These are phyloP conservation scores for Furcifer pardalis DNA, from an alignment of 2,797 vertebrate genomes.

Conservation along the genomic window DNA sequence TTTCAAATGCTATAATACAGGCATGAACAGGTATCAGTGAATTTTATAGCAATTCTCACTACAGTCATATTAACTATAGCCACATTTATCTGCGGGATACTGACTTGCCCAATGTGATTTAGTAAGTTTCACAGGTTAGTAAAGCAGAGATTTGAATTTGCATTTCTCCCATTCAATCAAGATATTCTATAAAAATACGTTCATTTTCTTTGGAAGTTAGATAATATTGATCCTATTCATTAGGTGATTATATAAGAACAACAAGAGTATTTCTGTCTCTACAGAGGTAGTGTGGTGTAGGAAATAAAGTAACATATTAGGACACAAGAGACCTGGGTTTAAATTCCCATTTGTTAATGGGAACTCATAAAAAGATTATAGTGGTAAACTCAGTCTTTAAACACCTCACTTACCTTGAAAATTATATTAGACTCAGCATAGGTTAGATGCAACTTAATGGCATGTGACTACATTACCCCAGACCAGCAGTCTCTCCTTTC, in stretches of 20 bases:
- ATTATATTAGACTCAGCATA: too few species aligned
- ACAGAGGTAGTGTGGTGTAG: too few species aligned
- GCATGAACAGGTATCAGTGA: not conserved
- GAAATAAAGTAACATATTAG: too few species aligned
- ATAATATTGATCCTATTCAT: not conserved
- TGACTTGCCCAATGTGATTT: not conserved
- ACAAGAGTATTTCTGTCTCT: too few species aligned
- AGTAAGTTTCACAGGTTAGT: not conserved
- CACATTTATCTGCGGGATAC: not conserved
- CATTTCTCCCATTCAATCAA: not conserved
- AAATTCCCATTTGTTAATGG: too few species aligned
- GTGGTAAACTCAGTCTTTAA: too few species aligned
- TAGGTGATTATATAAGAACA: not conserved
- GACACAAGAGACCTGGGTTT: too few species aligned
- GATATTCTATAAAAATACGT: not conserved
- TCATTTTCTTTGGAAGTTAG: conserved; percentile 23
- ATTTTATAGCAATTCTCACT: not conserved
- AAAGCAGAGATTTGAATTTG: not conserved
- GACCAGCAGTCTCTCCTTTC: too few species aligned
- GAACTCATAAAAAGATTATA: too few species aligned
- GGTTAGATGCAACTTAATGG: too few species aligned
- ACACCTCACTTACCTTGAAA: too few species aligned
- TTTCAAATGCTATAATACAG: not conserved
- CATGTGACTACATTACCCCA: too few species aligned
- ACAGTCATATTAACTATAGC: not conserved